Base-by-base conservation (phyloP, 2,888 invertebrate species). In the Leuctra nigra region DNA sequence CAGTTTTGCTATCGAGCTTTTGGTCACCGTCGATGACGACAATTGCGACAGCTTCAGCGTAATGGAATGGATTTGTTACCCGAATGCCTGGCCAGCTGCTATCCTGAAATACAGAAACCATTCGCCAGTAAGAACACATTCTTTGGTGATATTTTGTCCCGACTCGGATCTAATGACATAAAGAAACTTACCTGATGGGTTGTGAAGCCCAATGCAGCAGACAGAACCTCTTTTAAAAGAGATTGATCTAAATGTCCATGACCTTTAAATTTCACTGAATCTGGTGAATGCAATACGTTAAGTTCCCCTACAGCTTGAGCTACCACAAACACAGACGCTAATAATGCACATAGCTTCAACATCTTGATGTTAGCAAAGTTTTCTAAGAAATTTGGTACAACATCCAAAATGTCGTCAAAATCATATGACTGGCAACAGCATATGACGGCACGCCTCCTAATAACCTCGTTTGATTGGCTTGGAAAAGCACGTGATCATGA, bases 151-250 rank as follows among this genome's bases (percentile, higher is more conserved):
- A 47, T 53, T 39, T 36, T 33, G 25, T 23, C 23, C 48, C 33
- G 23, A 14, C 48, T 23, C 23, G n/a, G 11, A 46, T 22, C 48
- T 25, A 18, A 18, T 50, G 55, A 56, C n/a, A 20, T 54, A 11
- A 25, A 52, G 24, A 38, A 18, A 16, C 48, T 59, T 73, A 83
- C 84, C 73, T 83, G 81, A 69, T 82, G 81, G n/a, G 83, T 81
- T 11, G 87, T 82, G 62, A 84, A 80, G 48, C 90, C 90, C 61
- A 87, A 73, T 53, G 81, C 73, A 56, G 85, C 84, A n/a, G 83
- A 80, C 61, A 83, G 80, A 4, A 89, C 78, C 69, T 90, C 89
- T 66, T 79, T 81, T 1, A 87, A 69, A 2, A 80, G 71, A 65
- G 81, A 84, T 66, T 84, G 81, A 56, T 78, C 76, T 11, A 84